Percentiles rank a stretch among this genome's conserved stretches.
Conservation (phyloP, 2,113 vertebrate species). For the Oryzias curvinotus region DNA sequence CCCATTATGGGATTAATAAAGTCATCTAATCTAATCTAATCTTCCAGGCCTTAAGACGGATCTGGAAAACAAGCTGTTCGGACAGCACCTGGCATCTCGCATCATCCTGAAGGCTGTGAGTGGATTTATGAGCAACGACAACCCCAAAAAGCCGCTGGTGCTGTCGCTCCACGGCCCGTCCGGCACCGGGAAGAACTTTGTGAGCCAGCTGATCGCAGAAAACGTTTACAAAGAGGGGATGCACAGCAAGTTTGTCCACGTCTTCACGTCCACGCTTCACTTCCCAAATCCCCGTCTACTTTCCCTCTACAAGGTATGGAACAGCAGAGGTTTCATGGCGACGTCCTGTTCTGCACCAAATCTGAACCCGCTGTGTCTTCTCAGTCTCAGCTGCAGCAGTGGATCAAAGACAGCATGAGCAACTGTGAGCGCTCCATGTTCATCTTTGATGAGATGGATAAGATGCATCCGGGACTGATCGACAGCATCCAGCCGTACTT, state of each 20-base stretch:
- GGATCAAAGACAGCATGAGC: conserved; percentile 89
- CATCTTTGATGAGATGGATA: conserved; percentile 97
- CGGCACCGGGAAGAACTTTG: conserved; percentile 93
- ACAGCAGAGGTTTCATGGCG: background rate
- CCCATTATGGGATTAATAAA: no score
- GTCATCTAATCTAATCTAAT: no score
- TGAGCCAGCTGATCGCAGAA: conserved; percentile 87
- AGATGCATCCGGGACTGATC: conserved; percentile 89
- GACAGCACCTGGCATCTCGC: conserved; percentile 88
- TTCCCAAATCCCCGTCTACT: conserved; percentile 70
- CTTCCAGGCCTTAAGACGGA: conserved; percentile 79
- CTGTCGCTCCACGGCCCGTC: conserved; percentile 94
- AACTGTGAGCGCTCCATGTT: conserved; percentile 86
- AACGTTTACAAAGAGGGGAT: conserved; percentile 84
- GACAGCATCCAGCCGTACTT: conserved; percentile 92
- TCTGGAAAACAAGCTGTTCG: conserved; percentile 84
- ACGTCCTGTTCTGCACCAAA: no score
- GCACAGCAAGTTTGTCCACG: conserved; percentile 85
- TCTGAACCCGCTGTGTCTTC: background rate
- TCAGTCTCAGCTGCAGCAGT: conserved; percentile 86
- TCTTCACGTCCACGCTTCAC: conserved; percentile 87
- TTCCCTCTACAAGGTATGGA: conserved; percentile 73
- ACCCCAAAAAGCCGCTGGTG: conserved; percentile 89
- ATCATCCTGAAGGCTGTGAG: conserved; percentile 86
- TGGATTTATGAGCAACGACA: conserved; percentile 84